Conservation (phyloP, 1,140 invertebrate species). For the Drusus annulatus region DNA sequence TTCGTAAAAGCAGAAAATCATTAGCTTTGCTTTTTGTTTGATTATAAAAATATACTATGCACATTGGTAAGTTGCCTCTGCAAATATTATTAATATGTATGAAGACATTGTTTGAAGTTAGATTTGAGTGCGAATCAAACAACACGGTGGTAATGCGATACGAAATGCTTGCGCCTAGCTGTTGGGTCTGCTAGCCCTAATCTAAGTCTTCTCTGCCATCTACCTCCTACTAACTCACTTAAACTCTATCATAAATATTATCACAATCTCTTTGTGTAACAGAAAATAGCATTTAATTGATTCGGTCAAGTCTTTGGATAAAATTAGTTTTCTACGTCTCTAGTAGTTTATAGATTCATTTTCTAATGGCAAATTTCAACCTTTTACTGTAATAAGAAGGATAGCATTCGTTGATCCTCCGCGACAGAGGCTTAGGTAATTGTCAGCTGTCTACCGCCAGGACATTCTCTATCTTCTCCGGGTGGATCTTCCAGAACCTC, state of each 20-base stretch:
- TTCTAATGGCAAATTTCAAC: conserved; percentile 56
- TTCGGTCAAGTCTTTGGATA: conserved; percentile 48
- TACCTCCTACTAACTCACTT: conserved; percentile 15
- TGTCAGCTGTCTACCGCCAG: conserved; percentile 54
- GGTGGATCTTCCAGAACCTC: conserved; percentile 57
- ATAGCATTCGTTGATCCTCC: conserved; percentile 57
- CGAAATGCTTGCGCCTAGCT: no score
- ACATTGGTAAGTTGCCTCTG: no score
- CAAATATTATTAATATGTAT: no score
- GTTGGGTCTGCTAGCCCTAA: conserved; percentile 45
- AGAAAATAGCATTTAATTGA: conserved; percentile 31
- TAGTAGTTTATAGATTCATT: conserved; percentile 42
- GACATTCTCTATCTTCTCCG: conserved; percentile 48
- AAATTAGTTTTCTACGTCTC: conserved; percentile 34
- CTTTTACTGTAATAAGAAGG: conserved; percentile 54
- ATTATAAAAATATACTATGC: no score
- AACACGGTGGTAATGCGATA: no score
- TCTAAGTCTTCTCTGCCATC: conserved; percentile 54
- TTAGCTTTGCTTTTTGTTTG: no score
- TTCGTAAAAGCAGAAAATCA: no score
- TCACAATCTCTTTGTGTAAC: conserved; percentile 48
- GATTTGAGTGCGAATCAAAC: no score
- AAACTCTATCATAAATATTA: conserved; percentile 44
- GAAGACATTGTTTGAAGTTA: no score
- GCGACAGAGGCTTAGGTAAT: conserved; percentile 50